phyloP scores from a whole-genome alignment of 2,888 invertebrate species.

The Drosophila atroscutellata region DNA sequence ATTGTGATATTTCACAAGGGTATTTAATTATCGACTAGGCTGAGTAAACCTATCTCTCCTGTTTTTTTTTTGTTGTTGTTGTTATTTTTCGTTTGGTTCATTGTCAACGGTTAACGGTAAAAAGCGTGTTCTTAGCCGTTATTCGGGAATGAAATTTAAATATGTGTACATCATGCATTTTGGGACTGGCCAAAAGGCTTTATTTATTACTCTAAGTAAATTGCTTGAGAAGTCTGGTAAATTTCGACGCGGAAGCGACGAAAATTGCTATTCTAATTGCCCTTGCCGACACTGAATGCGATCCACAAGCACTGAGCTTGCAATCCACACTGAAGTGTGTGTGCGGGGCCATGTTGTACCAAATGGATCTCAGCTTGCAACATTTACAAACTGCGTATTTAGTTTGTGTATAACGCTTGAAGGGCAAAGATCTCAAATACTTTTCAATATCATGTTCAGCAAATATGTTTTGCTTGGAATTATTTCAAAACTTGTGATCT shows the following conservation, averaged over 20 bases:
- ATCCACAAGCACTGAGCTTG: conserved; percentile 17
- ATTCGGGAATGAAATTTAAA: conserved; percentile 54
- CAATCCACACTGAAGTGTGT: conserved; percentile 30
- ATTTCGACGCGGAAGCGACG: conserved; percentile 12
- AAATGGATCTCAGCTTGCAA: not conserved
- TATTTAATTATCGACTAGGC: not conserved
- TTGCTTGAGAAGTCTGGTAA: conserved; percentile 43
- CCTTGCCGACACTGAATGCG: not conserved
- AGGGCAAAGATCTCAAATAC: conserved; percentile 9
- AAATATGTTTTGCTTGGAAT: not conserved
- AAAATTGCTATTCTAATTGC: conserved; percentile 24
- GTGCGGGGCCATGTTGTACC: not conserved
- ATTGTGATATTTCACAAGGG: not conserved
- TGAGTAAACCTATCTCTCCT: not conserved
- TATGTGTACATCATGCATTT: conserved; percentile 30
- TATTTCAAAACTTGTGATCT: not conserved
- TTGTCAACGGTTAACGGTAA: conserved; percentile 50
- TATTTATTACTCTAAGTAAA: conserved; percentile 45
- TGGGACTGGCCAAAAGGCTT: conserved; percentile 24
- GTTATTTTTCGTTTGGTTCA: conserved; percentile 38
- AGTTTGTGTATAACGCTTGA: conserved; percentile 26
- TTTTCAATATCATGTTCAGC: conserved; percentile 15
- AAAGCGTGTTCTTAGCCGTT: conserved; percentile 21
- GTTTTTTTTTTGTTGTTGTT: conserved; percentile 22
- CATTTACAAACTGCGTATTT: not conserved